phyloP scores from a whole-genome alignment of 2,888 invertebrate genomes.

The Agrochola litura region DNA sequence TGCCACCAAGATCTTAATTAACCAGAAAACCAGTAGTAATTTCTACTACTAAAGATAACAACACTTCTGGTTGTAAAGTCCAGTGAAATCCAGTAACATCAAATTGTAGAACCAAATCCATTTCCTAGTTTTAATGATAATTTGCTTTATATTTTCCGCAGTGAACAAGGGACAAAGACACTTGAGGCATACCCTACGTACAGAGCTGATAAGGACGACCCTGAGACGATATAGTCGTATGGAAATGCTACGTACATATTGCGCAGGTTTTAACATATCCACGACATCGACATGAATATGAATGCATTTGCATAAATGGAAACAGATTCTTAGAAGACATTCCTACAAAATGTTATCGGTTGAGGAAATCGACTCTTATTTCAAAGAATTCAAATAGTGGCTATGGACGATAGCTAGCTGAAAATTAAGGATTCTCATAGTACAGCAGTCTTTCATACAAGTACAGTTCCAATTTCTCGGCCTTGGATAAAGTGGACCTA shows the following conservation, averaged over 20 bases:
- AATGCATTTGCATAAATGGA: constrained; percentile 45
- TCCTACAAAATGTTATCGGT: constrained; percentile 4
- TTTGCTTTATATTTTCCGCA: constrained; percentile 51
- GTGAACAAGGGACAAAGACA: constrained; percentile 56
- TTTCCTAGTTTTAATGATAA: constrained; percentile 47
- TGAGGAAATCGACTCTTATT: constrained; percentile 17
- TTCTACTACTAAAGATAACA: constrained; percentile 5
- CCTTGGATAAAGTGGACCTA: neutral
- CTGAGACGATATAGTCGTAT: constrained; percentile 42
- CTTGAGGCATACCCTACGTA: constrained; percentile 24
- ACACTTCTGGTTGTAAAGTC: constrained; percentile 27
- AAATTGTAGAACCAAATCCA: constrained; percentile 14
- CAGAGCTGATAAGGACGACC: constrained; percentile 53
- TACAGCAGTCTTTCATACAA: neutral
- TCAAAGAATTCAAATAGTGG: neutral
- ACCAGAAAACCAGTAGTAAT: constrained; percentile 10
- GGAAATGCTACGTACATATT: constrained; percentile 32
- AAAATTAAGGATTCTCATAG: neutral
- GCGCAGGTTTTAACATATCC: constrained; percentile 56
- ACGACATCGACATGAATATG: constrained; percentile 28
- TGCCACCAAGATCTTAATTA: neutral
- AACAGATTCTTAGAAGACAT: constrained; percentile 6
- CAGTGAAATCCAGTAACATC: constrained; percentile 15
- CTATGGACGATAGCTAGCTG: neutral
- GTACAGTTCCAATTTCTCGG: neutral